Evolutionary conservation across 2,113 vertebrate species (phyloP).

Genomic region (Thymallus thymallus): DNA sequence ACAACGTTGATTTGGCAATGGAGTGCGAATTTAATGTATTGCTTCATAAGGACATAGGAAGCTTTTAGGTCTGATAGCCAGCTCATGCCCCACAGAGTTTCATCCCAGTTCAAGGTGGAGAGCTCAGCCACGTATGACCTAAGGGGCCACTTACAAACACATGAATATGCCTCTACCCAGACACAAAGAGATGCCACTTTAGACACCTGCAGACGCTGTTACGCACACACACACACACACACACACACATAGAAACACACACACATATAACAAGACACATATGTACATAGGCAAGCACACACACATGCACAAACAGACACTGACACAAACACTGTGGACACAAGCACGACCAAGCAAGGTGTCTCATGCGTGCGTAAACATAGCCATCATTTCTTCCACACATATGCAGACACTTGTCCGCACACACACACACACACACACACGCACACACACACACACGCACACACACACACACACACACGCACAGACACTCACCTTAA

Average conservation of each 20-base stretch:
- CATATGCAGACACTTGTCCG: constrained; percentile 19
- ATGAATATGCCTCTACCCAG: constrained; percentile 69
- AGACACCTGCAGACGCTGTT: constrained; percentile 47
- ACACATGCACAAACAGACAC: constrained; percentile 34
- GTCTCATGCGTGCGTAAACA: constrained; percentile 72
- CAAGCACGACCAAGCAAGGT: constrained; percentile 56
- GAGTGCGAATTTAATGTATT: too few relatives aligned
- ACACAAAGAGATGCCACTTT: constrained; percentile 74
- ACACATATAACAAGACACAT: neutral
- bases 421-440: constrained; percentile 21
- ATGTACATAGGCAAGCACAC: constrained; percentile 44
- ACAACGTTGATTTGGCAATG: too few relatives aligned
- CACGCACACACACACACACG: constrained; percentile 4
- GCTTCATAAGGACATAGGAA: too few relatives aligned
- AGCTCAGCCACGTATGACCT: constrained; percentile 63
- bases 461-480: constrained; percentile 13
- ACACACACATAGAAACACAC: too few relatives aligned
- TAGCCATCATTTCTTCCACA: constrained; percentile 49
- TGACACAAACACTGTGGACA: constrained; percentile 71
- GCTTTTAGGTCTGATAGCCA: constrained; percentile 15
- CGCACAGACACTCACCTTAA: constrained; percentile 73
- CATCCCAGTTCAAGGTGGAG: constrained; percentile 58
- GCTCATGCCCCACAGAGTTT: constrained; percentile 26
- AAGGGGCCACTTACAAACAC: constrained; percentile 70
- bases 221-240: constrained; percentile 11